Evolutionary conservation across 2,888 invertebrate species (phyloP).

Genomic region (Scaptomyza cyrtandrae): DNA sequence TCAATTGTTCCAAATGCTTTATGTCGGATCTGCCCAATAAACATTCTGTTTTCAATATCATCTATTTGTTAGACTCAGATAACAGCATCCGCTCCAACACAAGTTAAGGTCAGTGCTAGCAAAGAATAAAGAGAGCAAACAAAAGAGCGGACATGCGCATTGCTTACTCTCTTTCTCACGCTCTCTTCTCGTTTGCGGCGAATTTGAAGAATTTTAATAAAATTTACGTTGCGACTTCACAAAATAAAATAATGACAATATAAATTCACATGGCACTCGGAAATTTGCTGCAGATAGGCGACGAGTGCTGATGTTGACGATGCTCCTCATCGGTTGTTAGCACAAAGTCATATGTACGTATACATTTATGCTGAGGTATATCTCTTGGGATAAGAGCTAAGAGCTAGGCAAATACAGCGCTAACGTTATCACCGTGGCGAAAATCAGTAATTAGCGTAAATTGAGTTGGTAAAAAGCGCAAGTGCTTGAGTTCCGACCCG

Average conservation of each 20-base stretch:
- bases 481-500: constrained; percentile 59
- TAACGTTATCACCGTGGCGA: constrained; percentile 62
- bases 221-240: constrained; percentile 57
- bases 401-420: constrained; percentile 26
- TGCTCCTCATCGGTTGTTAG: constrained; percentile 14
- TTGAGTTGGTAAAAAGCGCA: constrained; percentile 78
- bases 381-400: constrained; percentile 31
- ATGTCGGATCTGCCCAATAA: background rate
- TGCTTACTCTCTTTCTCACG: background rate
- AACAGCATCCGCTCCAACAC: constrained; percentile 38
- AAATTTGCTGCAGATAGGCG: constrained; percentile 61
- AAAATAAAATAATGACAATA: constrained; percentile 72
- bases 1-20: too few relatives aligned
- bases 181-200: constrained; percentile 47
- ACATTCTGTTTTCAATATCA: background rate
- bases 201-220: constrained; percentile 63
- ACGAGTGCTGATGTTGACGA: constrained; percentile 40
- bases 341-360: background rate
- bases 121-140: background rate
- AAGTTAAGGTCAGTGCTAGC: constrained; percentile 62
- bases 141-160: constrained; percentile 55
- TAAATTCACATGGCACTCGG: constrained; percentile 64
- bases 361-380: constrained; percentile 3
- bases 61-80: constrained; percentile 38
- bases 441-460: constrained; percentile 79